A percentile compares a stretch with the other conserved stretches of the same genome.
These are phyloP conservation scores for Lochmaea capreae DNA, from an alignment of 2,888 invertebrate genomes.

Conservation along the genomic window DNA sequence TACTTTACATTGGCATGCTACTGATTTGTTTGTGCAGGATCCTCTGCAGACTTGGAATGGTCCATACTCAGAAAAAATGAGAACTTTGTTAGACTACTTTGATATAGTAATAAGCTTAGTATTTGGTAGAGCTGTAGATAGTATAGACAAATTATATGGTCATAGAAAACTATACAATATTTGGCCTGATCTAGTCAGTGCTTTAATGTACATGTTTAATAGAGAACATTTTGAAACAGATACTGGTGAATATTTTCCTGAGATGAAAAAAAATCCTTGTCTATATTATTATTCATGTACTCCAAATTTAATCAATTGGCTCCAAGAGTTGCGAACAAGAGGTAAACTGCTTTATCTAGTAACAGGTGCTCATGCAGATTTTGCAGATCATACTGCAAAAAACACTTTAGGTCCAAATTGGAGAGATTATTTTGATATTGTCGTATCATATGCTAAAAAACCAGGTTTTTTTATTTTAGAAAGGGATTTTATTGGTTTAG, in stretches of 20 bases:
- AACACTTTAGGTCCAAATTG: constrained; percentile 64
- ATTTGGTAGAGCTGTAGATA: constrained; percentile 76
- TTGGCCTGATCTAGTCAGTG: constrained; percentile 75
- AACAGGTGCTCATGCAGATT: constrained; percentile 80
- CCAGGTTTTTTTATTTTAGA: constrained; percentile 76
- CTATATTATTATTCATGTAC: constrained; percentile 72
- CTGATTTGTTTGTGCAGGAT: constrained; percentile 68
- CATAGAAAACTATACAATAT: constrained; percentile 66
- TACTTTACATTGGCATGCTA: constrained; percentile 69
- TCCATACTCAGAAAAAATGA: constrained; percentile 69
- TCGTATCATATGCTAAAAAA: constrained; percentile 77
- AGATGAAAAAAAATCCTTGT: constrained; percentile 69
- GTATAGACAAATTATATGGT: constrained; percentile 66
- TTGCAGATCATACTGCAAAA: constrained; percentile 73
- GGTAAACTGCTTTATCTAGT: constrained; percentile 74
- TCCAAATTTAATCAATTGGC: constrained; percentile 69
- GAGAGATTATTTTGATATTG: constrained; percentile 61
- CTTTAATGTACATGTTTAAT: constrained; percentile 71
- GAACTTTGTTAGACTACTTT: constrained; percentile 79
- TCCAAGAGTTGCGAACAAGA: constrained; percentile 68
- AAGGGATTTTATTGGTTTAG: constrained; percentile 69
- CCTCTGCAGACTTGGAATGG: constrained; percentile 74
- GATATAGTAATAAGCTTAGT: constrained; percentile 75
- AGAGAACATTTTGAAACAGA: constrained; percentile 69
- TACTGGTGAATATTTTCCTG: constrained; percentile 73